Conservation (phyloP, 2,113 vertebrate species). For the Phoenicopterus ruber region DNA sequence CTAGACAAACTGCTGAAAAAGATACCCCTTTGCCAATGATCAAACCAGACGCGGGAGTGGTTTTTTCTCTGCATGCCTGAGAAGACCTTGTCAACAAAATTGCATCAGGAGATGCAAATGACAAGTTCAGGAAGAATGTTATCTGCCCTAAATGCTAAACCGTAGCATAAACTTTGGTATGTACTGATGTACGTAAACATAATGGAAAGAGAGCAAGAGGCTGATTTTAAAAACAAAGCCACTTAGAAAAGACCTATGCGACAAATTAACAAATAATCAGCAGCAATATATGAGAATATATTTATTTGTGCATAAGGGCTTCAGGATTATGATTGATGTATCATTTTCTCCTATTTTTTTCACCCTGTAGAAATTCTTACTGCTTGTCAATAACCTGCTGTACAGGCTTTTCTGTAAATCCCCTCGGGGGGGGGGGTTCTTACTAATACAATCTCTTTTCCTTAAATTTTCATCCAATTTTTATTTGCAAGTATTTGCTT, state of each 20-base stretch:
- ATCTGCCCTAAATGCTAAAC: neutral
- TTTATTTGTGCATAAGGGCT: neutral
- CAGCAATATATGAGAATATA: neutral
- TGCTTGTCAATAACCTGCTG: neutral
- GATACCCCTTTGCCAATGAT: neutral
- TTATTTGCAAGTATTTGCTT: neutral
- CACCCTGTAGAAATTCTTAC: neutral
- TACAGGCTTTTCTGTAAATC: neutral
- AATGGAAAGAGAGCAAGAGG: neutral
- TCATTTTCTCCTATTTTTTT: neutral
- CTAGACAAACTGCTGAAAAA: neutral
- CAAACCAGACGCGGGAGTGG: neutral
- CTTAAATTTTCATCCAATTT: neutral
- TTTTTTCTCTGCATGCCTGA: neutral
- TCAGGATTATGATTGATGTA: neutral
- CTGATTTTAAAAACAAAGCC: neutral
- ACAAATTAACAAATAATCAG: neutral
- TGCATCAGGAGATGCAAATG: conserved; percentile 6
- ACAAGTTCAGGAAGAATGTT: neutral
- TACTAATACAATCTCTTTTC: neutral
- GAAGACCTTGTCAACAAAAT: conserved; percentile 30
- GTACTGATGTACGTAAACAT: neutral
- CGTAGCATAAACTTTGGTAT: neutral
- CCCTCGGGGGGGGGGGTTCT: neutral
- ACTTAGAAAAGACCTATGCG: neutral